Evolutionary conservation across 2,113 vertebrate species (phyloP), one percentile per base, ranked within the genome.

Genomic region (Dryoscopus gambensis): DNA sequence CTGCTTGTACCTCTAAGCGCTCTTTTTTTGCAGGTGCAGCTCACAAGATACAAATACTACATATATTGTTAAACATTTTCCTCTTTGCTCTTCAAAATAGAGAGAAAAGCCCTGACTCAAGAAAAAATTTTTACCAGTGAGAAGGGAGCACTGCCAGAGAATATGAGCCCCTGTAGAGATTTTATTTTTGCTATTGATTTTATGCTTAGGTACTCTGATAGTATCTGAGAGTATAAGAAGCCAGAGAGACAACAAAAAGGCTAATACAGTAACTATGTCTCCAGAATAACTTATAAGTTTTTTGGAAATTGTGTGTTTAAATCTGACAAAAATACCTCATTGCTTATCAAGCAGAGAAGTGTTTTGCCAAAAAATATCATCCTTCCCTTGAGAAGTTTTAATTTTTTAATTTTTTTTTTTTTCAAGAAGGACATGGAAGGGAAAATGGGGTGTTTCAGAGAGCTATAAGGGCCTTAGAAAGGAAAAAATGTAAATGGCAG

Each of bases 151-250:
- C 56, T 95, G 89, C 76, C 89, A 94, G 93, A 84, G 83, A 86
- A 63, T 59, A 85, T 21, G 90, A 96, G 77, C 59, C 79, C 92
- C 91, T 84, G 89, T 19, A 82, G 95, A 94, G 95, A 94, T 93
- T 96, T 93, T 89, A 95, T 89, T 93, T 95, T 91, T 96, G 94
- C 80, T 91, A 87, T 93, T 91, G 95, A 87, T 95, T 95, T 97
- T 95, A 93, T 95, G 94, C 44, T 93, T 23, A 89, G 93, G 80
- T 84, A 75, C 60, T 84, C 74, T 96, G 84, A 96, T 91, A 62
- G 87, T 14, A 91, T 49, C 73, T 95, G 95, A 94, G 91, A 95
- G 91, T 79, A 9, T 44, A 82, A 93, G 81, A 56, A 87, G 65
- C 62, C 84, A 91, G 91, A 89, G 93, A 97, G 89, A 84, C 84